phyloP scores from a whole-genome alignment of 2,888 invertebrate species.

The Pyrrhia umbra region DNA sequence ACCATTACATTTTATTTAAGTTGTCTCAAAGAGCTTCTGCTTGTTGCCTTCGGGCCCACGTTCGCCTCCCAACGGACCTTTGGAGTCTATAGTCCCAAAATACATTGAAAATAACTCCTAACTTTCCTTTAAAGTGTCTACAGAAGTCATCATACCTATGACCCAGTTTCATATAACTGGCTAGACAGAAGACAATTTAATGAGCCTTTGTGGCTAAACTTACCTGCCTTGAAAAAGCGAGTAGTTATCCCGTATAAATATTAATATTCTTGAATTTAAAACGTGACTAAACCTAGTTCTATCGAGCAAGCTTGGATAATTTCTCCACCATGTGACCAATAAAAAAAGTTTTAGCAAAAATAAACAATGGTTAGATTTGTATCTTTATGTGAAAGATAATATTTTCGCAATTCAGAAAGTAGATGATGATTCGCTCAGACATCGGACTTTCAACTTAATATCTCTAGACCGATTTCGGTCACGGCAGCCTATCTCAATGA shows the following conservation, averaged over 20 bases:
- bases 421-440: too few species aligned
- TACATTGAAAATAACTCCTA: too few species aligned
- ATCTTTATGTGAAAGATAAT: slow-evolving; percentile 17
- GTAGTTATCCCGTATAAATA: slow-evolving; percentile 3
- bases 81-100: too few species aligned
- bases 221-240: slow-evolving; percentile 26
- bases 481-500: too few species aligned
- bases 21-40: too few species aligned
- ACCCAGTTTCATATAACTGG: not conserved
- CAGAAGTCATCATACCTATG: too few species aligned
- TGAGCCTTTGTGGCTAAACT: not conserved
- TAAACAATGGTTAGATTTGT: slow-evolving; percentile 19
- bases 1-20: too few species aligned
- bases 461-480: too few species aligned
- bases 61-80: too few species aligned
- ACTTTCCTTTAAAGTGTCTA: too few species aligned
- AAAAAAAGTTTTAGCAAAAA: not conserved
- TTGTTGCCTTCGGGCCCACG: too few species aligned
- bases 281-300: not conserved
- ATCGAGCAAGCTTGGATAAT: not conserved
- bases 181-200: not conserved
- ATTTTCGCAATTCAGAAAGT: slow-evolving; percentile 18
- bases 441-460: too few species aligned
- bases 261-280: slow-evolving; percentile 12
- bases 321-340: slow-evolving; percentile 21